phyloP scores from a whole-genome alignment of 2,797 vertebrate genomes.

The Cuculus canorus region DNA sequence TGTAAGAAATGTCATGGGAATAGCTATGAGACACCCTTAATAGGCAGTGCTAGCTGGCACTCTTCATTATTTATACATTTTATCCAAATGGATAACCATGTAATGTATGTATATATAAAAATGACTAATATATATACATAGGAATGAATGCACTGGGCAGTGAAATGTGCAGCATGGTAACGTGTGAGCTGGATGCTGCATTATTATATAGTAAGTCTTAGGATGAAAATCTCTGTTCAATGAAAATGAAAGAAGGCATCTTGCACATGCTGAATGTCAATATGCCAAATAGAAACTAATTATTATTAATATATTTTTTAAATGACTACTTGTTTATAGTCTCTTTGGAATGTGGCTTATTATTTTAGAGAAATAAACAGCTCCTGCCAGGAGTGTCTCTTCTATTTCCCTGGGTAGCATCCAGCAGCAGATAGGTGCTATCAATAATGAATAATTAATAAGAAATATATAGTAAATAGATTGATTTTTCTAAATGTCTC shows the following conservation, averaged over 20 bases:
- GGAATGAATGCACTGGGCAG: not conserved
- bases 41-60: not conserved
- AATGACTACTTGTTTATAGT: not conserved
- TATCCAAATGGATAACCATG: not conserved
- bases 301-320: not conserved
- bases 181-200: not conserved
- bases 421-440: not conserved
- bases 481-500: not conserved
- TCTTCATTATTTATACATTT: not conserved
- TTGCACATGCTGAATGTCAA: fast-evolving
- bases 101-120: not conserved
- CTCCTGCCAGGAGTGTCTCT: not conserved
- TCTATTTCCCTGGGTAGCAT: not conserved
- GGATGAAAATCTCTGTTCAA: not conserved
- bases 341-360: not conserved
- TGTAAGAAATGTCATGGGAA: slow-evolving; percentile 3
- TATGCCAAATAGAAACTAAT: not conserved
- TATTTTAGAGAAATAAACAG: not conserved
- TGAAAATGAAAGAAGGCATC: not conserved
- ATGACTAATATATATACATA: not conserved
- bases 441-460: not conserved
- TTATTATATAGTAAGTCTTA: not conserved
- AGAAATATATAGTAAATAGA: not conserved
- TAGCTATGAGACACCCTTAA: not conserved
- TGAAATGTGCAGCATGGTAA: not conserved